Percentiles rank a stretch among this genome's conserved stretches.
Evolutionary conservation across 2,797 vertebrate species (phyloP).

Genomic region (Falco naumanni): DNA sequence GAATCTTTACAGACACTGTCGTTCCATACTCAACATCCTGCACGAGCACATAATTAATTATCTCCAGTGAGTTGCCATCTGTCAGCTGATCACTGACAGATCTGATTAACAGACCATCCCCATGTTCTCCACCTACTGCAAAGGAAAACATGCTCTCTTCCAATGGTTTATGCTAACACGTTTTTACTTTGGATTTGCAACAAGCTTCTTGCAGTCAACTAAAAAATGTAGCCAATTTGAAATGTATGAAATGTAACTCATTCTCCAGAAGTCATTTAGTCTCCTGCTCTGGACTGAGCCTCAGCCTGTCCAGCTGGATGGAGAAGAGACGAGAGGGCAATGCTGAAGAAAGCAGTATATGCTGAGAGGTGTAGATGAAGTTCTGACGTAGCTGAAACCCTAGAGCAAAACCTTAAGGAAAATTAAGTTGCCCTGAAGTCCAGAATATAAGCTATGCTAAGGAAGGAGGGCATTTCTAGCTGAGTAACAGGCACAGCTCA

Average conservation of each 20-base stretch:
- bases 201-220: not conserved
- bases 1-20: not conserved
- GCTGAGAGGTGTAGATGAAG: not conserved
- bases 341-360: fast-evolving
- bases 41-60: not conserved
- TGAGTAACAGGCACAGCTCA: not conserved
- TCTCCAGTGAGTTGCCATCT: conserved; percentile 18
- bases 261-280: not conserved
- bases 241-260: not conserved
- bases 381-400: not conserved
- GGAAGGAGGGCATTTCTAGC: not conserved
- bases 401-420: not conserved
- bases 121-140: not conserved
- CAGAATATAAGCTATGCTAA: not conserved
- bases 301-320: not conserved
- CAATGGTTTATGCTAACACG: not conserved
- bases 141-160: not conserved
- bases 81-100: not conserved
- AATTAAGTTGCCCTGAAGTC: not conserved
- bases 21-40: not conserved
- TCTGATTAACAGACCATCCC: not conserved
- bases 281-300: not conserved
- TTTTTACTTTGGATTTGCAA: not conserved
- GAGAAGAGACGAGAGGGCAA: not conserved
- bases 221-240: not conserved